A percentile compares a stretch with the other conserved stretches of the same genome.
These are phyloP conservation scores for Ovibos moschatus DNA, from an alignment of 2,113 vertebrate genomes.

Conservation along the genomic window DNA sequence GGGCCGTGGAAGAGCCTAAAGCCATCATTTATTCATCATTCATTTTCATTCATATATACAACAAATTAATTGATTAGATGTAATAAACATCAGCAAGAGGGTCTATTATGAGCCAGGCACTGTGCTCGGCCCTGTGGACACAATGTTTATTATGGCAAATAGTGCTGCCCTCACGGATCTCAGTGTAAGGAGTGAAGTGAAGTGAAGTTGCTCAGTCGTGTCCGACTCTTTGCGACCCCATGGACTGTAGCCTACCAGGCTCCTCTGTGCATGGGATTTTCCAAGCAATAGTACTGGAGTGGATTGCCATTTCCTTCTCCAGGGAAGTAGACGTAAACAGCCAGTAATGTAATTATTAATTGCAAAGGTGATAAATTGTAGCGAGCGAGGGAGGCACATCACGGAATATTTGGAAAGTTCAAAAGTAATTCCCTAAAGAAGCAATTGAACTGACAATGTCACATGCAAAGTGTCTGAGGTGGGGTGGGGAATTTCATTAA, in stretches of 20 bases:
- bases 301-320: too few relatives aligned
- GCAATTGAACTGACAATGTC: not conserved
- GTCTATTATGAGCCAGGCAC: not conserved
- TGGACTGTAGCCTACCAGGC: too few relatives aligned
- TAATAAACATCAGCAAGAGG: not conserved
- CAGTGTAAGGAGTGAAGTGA: not conserved
- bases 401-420: not conserved
- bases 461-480: not conserved
- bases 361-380: not conserved
- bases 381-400: not conserved
- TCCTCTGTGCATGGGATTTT: too few relatives aligned
- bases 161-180: not conserved
- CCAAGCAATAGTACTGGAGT: too few relatives aligned
- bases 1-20: not conserved
- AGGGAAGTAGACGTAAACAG: not conserved
- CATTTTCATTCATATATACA: not conserved
- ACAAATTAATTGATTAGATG: not conserved
- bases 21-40: not conserved
- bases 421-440: not conserved
- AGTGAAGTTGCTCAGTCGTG: too few relatives aligned
- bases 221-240: too few relatives aligned
- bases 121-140: not conserved
- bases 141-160: not conserved
- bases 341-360: not conserved
- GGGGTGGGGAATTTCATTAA: not conserved